Base-by-base conservation (phyloP, 2,888 invertebrate genomes). In the Euplagia quadripunctaria region DNA sequence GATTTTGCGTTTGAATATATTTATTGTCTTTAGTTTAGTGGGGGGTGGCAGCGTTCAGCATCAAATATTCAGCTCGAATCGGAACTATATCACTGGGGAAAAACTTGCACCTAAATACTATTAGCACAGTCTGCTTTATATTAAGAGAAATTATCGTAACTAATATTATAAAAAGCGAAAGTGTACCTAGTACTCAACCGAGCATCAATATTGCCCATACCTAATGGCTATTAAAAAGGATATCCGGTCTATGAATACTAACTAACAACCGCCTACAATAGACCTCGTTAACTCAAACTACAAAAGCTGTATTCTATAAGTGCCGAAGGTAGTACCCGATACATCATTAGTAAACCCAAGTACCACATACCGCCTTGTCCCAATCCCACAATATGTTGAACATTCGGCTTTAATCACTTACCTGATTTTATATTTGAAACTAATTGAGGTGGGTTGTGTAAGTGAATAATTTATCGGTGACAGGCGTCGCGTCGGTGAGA, bases 391-490 rank as follows among this genome's bases (percentile, higher is more conserved):
- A 79, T 78, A 81, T 82, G 82, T 71, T 75, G 41, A 68, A 77
- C 81, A 74, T 46, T 16, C 67, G 63, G 49, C 43, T 71, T 20
- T 65, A 76, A 76, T 71, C 74, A 76, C 70, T 74, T 74, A 63
- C 61, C 51, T 46, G 63, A 63, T 70, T 63, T 61, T 63, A 71
- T 79, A 52, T 64, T 70, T 70, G 43, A 52, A 46, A 63, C 73
- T 72, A 75, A 75, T 75, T 69, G 72, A 68, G n/a, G 20, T 68
- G 63, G 71, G 68, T 74, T 74, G 49, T 74, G 68, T 71, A 71
- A 71, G 51, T 77, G 71, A 82, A 82, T 81, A 76, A 81, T 78
- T 79, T 81, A 83, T 80, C 64, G 68, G 75, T 75, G 81, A 79
- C 78, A 76, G 66, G 68, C 71, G 31, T 51, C 73, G 68, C 71